Evolutionary conservation across 2,888 invertebrate species (phyloP).

Genomic region (Chrysodeixis includens): DNA sequence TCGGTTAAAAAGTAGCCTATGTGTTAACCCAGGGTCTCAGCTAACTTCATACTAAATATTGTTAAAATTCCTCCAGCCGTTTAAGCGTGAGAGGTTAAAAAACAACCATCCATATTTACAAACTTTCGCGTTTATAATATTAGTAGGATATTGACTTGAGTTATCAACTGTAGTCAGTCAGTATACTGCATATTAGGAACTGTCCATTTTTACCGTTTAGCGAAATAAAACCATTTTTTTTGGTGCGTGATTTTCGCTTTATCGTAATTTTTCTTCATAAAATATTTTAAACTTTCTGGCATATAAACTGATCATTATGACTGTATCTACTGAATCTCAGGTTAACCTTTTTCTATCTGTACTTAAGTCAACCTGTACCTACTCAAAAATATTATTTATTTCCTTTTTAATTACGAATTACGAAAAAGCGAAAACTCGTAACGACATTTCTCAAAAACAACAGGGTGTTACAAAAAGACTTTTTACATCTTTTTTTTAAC

Average conservation of each 20-base stretch:
- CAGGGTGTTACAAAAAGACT: conserved; percentile 62
- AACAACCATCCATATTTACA: no score
- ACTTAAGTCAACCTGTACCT: not conserved
- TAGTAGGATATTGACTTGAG: no score
- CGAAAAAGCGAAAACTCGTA: conserved; percentile 41
- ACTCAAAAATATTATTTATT: not conserved
- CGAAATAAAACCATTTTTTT: conserved; percentile 49
- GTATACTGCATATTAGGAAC: conserved; percentile 47
- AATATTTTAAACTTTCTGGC: no score
- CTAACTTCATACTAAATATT: no score
- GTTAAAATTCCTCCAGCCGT: no score
- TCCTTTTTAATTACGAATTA: not conserved
- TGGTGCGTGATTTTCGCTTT: conserved; percentile 40
- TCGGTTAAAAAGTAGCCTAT: no score
- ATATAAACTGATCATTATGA: no score
- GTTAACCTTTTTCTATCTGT: no score
- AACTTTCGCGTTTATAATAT: no score
- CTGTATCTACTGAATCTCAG: no score
- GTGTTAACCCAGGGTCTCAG: no score
- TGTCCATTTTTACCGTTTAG: conserved; percentile 58
- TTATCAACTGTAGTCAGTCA: conserved; percentile 3
- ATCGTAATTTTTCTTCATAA: conserved; percentile 17
- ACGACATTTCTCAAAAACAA: conserved; percentile 36
- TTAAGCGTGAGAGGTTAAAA: no score
- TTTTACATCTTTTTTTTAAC: conserved; percentile 49